Evolutionary conservation across 2,797 vertebrate species (phyloP).

Genomic region (Scomberomorus guttatus): DNA sequence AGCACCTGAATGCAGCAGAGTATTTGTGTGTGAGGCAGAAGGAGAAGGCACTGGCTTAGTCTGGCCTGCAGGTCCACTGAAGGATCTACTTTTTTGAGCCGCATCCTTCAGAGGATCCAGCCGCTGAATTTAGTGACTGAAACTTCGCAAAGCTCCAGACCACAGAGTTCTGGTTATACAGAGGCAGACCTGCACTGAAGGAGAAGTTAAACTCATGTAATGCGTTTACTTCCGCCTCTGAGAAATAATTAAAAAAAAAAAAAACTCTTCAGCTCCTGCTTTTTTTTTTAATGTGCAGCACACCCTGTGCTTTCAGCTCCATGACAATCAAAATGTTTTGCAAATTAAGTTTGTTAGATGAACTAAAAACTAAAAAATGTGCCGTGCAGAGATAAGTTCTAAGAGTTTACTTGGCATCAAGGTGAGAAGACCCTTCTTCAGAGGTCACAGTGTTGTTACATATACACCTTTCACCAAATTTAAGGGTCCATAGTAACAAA

Average conservation of each 20-base stretch:
- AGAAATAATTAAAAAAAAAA: background rate
- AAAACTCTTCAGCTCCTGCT: background rate
- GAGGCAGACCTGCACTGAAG: constrained; percentile 4
- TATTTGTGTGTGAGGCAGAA: background rate
- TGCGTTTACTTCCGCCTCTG: background rate
- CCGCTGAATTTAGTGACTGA: background rate
- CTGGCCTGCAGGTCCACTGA: background rate
- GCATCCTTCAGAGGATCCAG: background rate
- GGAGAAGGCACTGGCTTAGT: background rate
- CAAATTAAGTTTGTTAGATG: constrained; percentile 8
- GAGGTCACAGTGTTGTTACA: background rate
- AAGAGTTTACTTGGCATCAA: background rate
- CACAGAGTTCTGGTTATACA: background rate
- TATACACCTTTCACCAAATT: background rate
- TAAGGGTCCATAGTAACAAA: no score
- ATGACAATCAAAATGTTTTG: constrained; percentile 50
- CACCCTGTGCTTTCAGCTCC: constrained; percentile 11
- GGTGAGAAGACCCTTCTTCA: background rate
- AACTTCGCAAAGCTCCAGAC: background rate
- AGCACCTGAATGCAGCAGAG: background rate
- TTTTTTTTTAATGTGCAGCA: background rate
- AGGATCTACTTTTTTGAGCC: background rate
- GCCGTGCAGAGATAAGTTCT: background rate
- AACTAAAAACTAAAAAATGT: background rate
- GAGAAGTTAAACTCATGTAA: constrained; percentile 7